phyloP scores from a whole-genome alignment of 2,888 invertebrate species.

The Pachymerium ferrugineum region DNA sequence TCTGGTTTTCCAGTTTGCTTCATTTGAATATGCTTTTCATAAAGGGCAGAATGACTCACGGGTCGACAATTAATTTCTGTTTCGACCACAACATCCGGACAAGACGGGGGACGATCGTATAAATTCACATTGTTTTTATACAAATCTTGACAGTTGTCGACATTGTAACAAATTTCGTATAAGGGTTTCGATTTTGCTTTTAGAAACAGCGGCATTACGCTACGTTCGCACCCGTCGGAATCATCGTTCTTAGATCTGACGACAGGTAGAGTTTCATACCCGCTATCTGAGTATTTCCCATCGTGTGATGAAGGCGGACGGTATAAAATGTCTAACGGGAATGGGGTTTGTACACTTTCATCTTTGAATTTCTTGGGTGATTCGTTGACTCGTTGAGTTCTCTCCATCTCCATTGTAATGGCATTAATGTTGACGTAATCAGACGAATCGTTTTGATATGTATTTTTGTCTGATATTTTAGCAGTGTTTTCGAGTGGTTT shows the following conservation, averaged over 20 bases:
- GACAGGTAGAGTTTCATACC: conserved; percentile 46
- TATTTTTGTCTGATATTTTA: conserved; percentile 23
- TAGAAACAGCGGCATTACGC: not conserved
- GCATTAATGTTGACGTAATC: conserved; percentile 39
- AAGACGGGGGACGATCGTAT: not conserved
- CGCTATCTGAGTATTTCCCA: conserved; percentile 46
- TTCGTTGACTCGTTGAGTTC: not conserved
- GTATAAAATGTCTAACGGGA: not conserved
- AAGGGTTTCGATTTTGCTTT: not conserved
- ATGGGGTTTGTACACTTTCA: conserved; percentile 29
- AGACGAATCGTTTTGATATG: conserved; percentile 35
- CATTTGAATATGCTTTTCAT: conserved; percentile 28
- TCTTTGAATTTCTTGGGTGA: conserved; percentile 29
- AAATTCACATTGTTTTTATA: not conserved
- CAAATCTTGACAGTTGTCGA: conserved; percentile 10
- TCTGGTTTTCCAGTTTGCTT: not conserved
- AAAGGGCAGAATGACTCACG: not conserved
- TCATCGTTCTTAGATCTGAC: too few species aligned
- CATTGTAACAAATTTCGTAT: conserved; percentile 1
- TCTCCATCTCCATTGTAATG: not conserved
- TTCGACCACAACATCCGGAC: not conserved
- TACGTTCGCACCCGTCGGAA: not conserved
- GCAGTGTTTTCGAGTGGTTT: not conserved
- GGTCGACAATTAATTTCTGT: not conserved
- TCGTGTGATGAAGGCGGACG: conserved; percentile 35